These are phyloP conservation scores for Crocallis elinguaria DNA, from an alignment of 2,888 invertebrate genomes.

Conservation along the genomic window DNA sequence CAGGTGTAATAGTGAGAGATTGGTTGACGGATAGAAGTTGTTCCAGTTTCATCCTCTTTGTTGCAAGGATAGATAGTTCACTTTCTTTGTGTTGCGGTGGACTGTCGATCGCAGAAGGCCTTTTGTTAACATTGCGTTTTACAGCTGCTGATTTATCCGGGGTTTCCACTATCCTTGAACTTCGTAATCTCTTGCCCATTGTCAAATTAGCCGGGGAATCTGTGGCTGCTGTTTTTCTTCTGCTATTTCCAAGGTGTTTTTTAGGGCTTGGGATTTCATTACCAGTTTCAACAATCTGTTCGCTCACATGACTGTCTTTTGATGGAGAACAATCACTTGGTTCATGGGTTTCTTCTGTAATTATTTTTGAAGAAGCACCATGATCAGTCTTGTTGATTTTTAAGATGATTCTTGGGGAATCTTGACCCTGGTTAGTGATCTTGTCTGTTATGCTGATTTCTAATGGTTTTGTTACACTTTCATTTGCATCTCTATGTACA, in stretches of 20 bases:
- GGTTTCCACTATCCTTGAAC: conserved; percentile 72
- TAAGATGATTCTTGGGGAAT: conserved; percentile 85
- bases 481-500: conserved; percentile 55
- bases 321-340: conserved; percentile 50
- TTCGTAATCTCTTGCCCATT: conserved; percentile 73
- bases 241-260: conserved; percentile 62
- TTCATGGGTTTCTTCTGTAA: conserved; percentile 71
- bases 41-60: conserved; percentile 75
- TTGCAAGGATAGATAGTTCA: conserved; percentile 66
- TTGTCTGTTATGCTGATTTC: conserved; percentile 78
- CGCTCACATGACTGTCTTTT: conserved; percentile 43
- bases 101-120: conserved; percentile 58
- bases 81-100: conserved; percentile 61
- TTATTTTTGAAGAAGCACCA: conserved; percentile 78
- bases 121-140: conserved; percentile 62
- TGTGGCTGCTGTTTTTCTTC: conserved; percentile 58
- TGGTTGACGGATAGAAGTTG: conserved; percentile 70
- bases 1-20: conserved; percentile 67
- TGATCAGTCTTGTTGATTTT: conserved; percentile 87
- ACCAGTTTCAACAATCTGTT: conserved; percentile 58
- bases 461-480: conserved; percentile 73
- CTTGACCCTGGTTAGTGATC: conserved; percentile 69
- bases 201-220: conserved; percentile 54
- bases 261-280: conserved; percentile 63
- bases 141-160: conserved; percentile 58